Base-by-base conservation (phyloP, 2,113 vertebrate genomes). In the Caranx ignobilis region DNA sequence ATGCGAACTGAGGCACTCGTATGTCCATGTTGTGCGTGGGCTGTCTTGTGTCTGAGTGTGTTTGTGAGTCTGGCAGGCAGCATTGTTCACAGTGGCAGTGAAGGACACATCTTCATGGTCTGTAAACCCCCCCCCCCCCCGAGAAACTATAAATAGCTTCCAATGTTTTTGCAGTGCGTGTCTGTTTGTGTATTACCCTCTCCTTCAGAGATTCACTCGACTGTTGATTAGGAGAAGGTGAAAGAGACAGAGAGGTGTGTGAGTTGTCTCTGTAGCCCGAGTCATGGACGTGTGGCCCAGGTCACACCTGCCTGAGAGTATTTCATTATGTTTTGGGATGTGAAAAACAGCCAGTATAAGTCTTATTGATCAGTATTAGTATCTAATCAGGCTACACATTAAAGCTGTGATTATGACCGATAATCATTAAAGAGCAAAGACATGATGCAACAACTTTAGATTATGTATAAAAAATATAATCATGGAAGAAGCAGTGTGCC, bases 31-130 rank as follows among this genome's bases (percentile, higher is more conserved):
- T 19, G 48, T 70, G 5, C 18, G 16, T 26, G 57, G 18, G 18
- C 18, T 19, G 19, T 18, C 47, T 3, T 50, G 31, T 41, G 59
- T 43, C 13, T 26, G 32, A 39, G 13, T 32, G 57, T 70, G 73
- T 50, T 35, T 56, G 39, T 43, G 64, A 54, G 34, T 56, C 26
- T 78, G 79, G 61, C 66, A 73, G 62, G 34, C 54, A 77, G 72
- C 31, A 54, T 66, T 75, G 85, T 75, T 78, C 70, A 71, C 75
- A 67, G 61, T 66, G 63, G 82, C 11, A 11, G 66, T 78, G 83
- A 86, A 88, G 83, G 81, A 86, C 81, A 86, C 80, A 62, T 80
- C 79, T 57, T 68, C 50, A 45, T 69, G 71, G 60, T 56, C 67
- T 79, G 57, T 84, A 70, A 75, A 74, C 70, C 47, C 47, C 57